Evolutionary conservation across 2,888 invertebrate genomes (phyloP), one percentile per base, ranked within the genome.

Genomic region (Elegia similella): DNA sequence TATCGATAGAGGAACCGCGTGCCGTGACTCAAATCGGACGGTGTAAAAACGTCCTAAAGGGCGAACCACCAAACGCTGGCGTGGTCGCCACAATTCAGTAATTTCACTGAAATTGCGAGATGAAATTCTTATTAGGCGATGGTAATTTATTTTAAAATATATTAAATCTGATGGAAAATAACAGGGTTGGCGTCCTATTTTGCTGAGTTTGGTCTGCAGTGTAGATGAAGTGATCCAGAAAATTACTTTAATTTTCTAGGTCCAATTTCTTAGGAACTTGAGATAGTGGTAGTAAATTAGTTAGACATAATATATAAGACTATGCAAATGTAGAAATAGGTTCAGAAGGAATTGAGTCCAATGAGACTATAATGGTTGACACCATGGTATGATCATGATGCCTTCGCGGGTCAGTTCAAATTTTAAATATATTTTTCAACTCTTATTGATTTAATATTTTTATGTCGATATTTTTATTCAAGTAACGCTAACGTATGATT

Each of bases 101-200:
- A 58, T 58, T 58, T 58, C 56, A 57, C 52, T 16, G 62, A 59
- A 62, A 61, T 55, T 60, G 57, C 44, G 55, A 58, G 59, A 58
- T 62, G 60, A 64, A 64, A 64, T 62, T 62, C 64, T 64, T 62
- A 60, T 62, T 64, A 60, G 52, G 58, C 56, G 17, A 38, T 54
- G 59, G 58, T 62, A 62, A 64, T 64, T 64, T 60, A 62, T 62
- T 64, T 60, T 59, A 59, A 60, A 61, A 61, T 59, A 61, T 59
- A 60, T 60, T 60, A 52, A 57, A 58, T 60, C 59, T 60, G 55
- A 60, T 56, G 61, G 58, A 56, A 55, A 59, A 55, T 59, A 53
- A 56, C 29, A 38, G n/a, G 12, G 38, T 38, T 38, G 38, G 38
- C 38, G 2, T 38, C 53, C 54, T 15, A n/a, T 38, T 38, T 38